Evolutionary conservation across 2,888 invertebrate species (phyloP), one percentile per base, ranked within the genome.

Genomic region (Lumbricus terrestris): DNA sequence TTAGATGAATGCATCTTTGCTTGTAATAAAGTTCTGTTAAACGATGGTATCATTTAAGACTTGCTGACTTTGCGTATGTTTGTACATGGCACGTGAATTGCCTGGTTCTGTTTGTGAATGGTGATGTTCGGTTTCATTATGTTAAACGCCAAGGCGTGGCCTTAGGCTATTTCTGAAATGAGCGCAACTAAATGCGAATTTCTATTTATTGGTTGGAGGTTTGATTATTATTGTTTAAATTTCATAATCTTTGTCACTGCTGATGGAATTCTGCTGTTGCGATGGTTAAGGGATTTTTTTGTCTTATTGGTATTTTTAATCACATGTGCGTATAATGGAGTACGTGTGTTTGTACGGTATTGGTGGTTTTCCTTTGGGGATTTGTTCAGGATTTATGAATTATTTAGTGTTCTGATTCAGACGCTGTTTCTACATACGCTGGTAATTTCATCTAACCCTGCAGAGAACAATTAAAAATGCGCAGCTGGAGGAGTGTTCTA

Each of bases 261-360:
- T 69, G 69, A 69, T 69, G 69, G 69, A 69, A 69, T 69, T 69
- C 69, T 69, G 69, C 69, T 69, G 69, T 69, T 69, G 69, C n/a
- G 69, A 69, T 69, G 69, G 69, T 69, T 69, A 69, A n/a, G 69
- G 69, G 47, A 47, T 47, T 69, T n/a, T n/a, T n/a, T n/a, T n/a
- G n/a, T n/a, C 6, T 69, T 69, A 69, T 69, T 69, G 29, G 69
- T 69, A 69, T 69, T 69, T 69, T 69, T 69, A n/a, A 69, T 69
- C 69, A n/a, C 23, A 23, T 54, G 23, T 29, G 23, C 23, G 54
- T 29, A 29, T 54, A 54, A 23, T 54, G 23, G 69, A 69, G n/a
- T 69, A 47, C 23, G 3, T 16, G 20, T 5, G 1, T 47, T 29
- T 69, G 69, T 29, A n/a, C n/a, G 29, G n/a, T 69, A 69, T n/a